Percentiles rank a stretch among this genome's conserved stretches.
Conservation (phyloP, 1,140 invertebrate genomes). For the Melanaphis sacchari region DNA sequence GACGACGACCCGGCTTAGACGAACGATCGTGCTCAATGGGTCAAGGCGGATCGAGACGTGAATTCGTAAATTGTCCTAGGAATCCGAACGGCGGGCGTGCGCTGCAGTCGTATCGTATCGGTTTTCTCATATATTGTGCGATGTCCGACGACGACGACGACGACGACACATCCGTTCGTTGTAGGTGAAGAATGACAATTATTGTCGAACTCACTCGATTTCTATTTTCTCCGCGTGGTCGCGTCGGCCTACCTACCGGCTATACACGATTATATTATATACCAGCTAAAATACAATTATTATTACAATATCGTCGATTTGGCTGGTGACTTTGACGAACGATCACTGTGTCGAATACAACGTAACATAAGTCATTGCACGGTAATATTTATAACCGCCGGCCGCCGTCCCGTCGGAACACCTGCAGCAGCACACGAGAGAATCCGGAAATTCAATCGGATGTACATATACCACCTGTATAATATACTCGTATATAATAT, state of each 20-base stretch:
- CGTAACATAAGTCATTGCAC: neutral
- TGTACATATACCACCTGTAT: neutral
- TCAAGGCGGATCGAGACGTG: constrained; percentile 53
- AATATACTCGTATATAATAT: too few species aligned
- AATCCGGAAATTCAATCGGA: constrained; percentile 5
- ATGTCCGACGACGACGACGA: too few species aligned
- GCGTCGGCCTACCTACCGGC: neutral
- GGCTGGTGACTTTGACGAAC: constrained; percentile 20
- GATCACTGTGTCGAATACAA: neutral
- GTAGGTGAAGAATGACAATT: constrained; percentile 1
- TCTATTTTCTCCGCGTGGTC: constrained; percentile 2
- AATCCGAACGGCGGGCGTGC: constrained; percentile 21
- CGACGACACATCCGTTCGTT: neutral
- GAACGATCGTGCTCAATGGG: constrained; percentile 6
- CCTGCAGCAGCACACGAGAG: neutral
- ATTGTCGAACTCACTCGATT: neutral
- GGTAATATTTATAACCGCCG: neutral
- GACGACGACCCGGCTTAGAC: neutral
- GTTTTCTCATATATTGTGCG: neutral
- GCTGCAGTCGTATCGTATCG: neutral
- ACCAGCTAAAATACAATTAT: neutral
- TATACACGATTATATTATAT: neutral
- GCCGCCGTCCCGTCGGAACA: neutral
- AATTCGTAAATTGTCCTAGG: constrained; percentile 28
- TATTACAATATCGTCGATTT: neutral